Conservation (phyloP, 2,113 vertebrate species). For the Seriola dumerili region DNA sequence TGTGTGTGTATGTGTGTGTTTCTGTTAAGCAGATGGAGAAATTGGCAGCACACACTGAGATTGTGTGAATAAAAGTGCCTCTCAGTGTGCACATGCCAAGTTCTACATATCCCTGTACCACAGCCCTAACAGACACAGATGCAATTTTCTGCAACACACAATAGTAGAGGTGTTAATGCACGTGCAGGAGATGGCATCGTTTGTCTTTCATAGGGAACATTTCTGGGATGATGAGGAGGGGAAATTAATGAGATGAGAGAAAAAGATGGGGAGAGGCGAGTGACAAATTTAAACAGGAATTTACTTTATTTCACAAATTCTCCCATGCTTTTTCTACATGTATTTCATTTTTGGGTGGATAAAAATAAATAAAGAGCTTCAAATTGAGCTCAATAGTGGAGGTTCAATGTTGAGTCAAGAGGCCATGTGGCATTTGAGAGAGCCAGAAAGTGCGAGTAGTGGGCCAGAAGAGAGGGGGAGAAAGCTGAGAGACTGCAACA, state of each 20-base stretch:
- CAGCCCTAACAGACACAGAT: neutral
- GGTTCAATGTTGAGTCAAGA: conserved; percentile 22
- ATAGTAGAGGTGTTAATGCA: neutral
- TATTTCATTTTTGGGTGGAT: neutral
- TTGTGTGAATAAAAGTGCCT: conserved; percentile 35
- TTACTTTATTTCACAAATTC: neutral
- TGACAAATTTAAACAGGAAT: neutral
- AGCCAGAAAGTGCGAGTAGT: conserved; percentile 5
- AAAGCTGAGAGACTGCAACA: conserved; percentile 67
- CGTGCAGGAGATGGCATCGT: neutral
- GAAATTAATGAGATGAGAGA: neutral
- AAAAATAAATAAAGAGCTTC: neutral
- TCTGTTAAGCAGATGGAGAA: conserved; percentile 58
- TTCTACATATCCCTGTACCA: conserved; percentile 17
- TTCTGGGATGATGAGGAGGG: conserved; percentile 19
- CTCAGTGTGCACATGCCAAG: conserved; percentile 33
- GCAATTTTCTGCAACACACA: neutral
- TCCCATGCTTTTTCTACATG: neutral
- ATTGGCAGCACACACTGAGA: conserved; percentile 38
- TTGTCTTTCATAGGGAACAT: conserved; percentile 9
- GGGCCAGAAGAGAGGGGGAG: conserved; percentile 32
- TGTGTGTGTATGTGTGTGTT: neutral
- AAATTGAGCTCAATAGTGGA: neutral
- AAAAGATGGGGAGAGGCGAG: neutral
- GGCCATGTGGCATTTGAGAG: conserved; percentile 8